Base-by-base conservation (phyloP, 2,797 vertebrate species). In the Nannoperca australis region DNA sequence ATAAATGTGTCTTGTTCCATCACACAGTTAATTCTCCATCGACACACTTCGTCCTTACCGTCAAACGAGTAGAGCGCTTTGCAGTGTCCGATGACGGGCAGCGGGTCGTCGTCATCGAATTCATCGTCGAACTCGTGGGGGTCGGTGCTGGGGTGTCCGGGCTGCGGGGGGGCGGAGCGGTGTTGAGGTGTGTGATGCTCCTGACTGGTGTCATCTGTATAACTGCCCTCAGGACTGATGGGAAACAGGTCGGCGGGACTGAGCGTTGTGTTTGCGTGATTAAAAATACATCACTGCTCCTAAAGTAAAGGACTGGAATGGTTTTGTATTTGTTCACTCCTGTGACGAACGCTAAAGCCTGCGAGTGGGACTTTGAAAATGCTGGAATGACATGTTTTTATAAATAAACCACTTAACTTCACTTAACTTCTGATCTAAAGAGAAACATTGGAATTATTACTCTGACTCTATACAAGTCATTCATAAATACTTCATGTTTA, bases 41-140 rank as follows among this genome's bases (percentile, higher is more conserved):
- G 15, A 55, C 24, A 36, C 13, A 47, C 1, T 9, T 15, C 0
- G 6, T 47, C 32, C 53, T 77, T 95, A 99, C 98, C 98, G 76
- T 99, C 97, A 75, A 99, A 99, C 0, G 96, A 96, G 87, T 99
- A 99, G 74, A 99, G 95, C 18, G 98, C 97, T 92, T 99, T 99
- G 96, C 98, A 99, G 78, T 99, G 98, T 77, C 98, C 98, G 61
- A 99, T 96, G 83, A 97, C 97, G 0, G 98, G 98, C 73, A 99
- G 94, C 0, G 98, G 98, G 78, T 99, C 98, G 0, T 99, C 98
- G 8, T 99, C 98, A 55, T 99, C 98, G 77, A 99, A 99, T 77
- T 99, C 98, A 20, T 99, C 98, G 4, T 99, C 98, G 73, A 98
- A 99, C 85, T 99, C 98, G 8, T 97, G 96, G 5, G 95, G 96